Conservation (phyloP, 2,888 invertebrate genomes). For the Scaptodrosophila latifasciaeformis region DNA sequence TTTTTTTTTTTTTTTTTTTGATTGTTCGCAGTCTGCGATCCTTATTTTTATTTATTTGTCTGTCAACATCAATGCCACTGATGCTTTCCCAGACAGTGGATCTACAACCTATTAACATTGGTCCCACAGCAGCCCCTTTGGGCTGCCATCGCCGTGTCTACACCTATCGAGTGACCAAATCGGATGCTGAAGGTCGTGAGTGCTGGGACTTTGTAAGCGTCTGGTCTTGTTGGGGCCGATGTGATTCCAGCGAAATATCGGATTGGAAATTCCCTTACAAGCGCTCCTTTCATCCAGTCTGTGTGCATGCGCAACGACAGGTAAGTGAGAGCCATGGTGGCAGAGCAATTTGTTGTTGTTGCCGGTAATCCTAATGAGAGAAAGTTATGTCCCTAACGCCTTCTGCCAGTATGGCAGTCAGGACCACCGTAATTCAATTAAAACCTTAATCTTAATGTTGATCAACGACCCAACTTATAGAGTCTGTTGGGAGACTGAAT, state of each 20-base stretch:
- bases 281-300: conserved; percentile 89
- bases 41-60: conserved; percentile 9
- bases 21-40: conserved; percentile 19
- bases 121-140: conserved; percentile 76
- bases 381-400: no score
- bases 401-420: no score
- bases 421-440: no score
- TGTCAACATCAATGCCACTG: no score
- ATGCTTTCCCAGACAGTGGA: no score
- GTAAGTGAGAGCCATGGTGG: no score
- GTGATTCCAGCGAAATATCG: conserved; percentile 90
- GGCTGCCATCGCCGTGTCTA: conserved; percentile 82
- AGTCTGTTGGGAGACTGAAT: no score
- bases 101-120: conserved; percentile 66
- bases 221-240: conserved; percentile 87
- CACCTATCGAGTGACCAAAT: conserved; percentile 80
- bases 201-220: conserved; percentile 87
- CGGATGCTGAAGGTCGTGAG: conserved; percentile 77
- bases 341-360: no score
- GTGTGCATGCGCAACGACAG: conserved; percentile 83
- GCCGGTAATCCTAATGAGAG: no score
- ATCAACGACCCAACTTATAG: no score
- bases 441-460: no score
- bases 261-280: conserved; percentile 94
- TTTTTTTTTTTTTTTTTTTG: no score